Conservation (phyloP, 2,797 vertebrate genomes). For the Pyrrhura leucotis region DNA sequence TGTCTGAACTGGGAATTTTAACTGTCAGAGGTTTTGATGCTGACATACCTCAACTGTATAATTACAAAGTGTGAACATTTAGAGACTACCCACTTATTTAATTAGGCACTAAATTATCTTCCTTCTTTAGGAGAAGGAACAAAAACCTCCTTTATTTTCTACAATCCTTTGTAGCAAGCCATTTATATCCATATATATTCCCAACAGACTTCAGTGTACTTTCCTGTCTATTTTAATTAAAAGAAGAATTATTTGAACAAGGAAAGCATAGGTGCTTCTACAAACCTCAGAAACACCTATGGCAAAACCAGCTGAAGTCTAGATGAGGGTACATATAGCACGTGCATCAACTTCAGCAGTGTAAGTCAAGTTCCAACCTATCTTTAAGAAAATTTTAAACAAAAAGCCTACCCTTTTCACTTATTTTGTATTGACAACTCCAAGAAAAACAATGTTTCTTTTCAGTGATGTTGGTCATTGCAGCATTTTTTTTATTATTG, state of each 20-base stretch:
- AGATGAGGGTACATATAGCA: not conserved
- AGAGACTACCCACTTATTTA: not conserved
- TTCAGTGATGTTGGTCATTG: not conserved
- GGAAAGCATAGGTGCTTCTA: not conserved
- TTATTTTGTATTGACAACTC: not conserved
- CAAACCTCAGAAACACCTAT: not conserved
- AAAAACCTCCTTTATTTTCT: not conserved
- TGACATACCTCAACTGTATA: not conserved
- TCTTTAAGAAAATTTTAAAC: not conserved
- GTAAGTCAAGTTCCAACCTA: not conserved
- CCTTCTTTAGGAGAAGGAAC: not conserved
- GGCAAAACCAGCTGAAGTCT: not conserved
- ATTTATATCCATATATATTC: not conserved
- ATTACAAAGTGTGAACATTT: not conserved
- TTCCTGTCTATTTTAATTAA: not conserved
- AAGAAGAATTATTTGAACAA: not conserved
- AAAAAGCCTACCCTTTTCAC: not conserved
- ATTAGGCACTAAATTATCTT: not conserved
- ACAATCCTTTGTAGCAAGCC: not conserved
- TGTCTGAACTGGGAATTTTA: not conserved
- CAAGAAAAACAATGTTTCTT: not conserved
- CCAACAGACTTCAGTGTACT: not conserved
- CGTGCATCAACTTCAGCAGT: not conserved
- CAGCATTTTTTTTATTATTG: not conserved
- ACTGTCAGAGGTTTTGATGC: not conserved